Conservation (phyloP, 2,888 invertebrate genomes). For the Microctonus aethiopoides region DNA sequence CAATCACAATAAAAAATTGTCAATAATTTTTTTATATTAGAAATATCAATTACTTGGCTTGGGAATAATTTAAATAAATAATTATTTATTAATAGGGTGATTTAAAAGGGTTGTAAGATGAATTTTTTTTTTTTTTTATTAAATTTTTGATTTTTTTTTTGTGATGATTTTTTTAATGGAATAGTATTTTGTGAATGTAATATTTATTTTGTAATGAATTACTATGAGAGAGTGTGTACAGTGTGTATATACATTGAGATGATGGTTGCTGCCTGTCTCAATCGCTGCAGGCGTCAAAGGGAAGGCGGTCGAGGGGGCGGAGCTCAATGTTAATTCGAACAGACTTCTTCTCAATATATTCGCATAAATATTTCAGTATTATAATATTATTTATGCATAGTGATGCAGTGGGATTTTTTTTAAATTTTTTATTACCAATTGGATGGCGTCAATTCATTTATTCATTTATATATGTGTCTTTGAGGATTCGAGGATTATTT, state of each 20-base stretch:
- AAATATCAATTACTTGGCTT: no score
- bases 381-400: background rate
- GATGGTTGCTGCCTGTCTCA: conserved; percentile 5
- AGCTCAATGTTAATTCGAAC: conserved; percentile 50
- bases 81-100: no score
- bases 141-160: no score
- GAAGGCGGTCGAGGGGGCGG: conserved; percentile 63
- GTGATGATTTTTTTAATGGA: no score
- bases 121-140: no score
- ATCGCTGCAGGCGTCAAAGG: conserved; percentile 41
- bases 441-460: background rate
- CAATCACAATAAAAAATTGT: no score
- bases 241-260: conserved; percentile 21
- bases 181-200: background rate
- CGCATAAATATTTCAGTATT: conserved; percentile 5
- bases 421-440: background rate
- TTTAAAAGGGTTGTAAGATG: no score
- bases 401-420: background rate
- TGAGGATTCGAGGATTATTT: no score
- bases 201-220: no score
- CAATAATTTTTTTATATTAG: no score
- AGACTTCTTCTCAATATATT: conserved; percentile 29
- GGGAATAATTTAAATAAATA: no score
- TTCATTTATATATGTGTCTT: background rate
- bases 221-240: conserved; percentile 22